These are phyloP conservation scores for Varecia variegata DNA, from an alignment of 2,797 vertebrate genomes.

Conservation along the genomic window DNA sequence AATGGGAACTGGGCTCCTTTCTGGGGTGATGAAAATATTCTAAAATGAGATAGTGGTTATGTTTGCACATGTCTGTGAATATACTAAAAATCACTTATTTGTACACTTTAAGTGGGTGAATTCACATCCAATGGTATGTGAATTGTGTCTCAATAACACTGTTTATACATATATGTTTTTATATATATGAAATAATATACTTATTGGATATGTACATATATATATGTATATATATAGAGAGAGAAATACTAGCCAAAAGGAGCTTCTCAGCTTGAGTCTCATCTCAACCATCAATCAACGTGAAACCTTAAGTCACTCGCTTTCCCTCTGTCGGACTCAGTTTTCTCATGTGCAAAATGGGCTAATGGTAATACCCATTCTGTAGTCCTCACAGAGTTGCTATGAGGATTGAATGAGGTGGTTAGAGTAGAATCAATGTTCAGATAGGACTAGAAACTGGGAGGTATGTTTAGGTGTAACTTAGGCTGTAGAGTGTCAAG, in stretches of 20 bases:
- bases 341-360: not conserved
- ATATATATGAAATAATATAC: not conserved
- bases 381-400: not conserved
- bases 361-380: no score
- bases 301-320: not conserved
- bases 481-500: not conserved
- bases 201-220: not conserved
- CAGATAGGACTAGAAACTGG: not conserved
- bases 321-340: not conserved
- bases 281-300: not conserved
- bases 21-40: not conserved
- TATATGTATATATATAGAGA: not conserved
- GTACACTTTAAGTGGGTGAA: not conserved
- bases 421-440: not conserved
- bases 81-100: not conserved
- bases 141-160: not conserved
- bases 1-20: not conserved
- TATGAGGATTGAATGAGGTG: not conserved
- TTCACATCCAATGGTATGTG: not conserved
- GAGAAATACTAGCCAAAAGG: not conserved
- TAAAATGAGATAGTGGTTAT: not conserved
- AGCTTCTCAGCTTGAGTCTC: not conserved
- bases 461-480: not conserved
- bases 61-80: not conserved
- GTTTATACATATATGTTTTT: not conserved